phyloP scores from a whole-genome alignment of 2,888 invertebrate genomes.

The Eretmocerus hayati region DNA sequence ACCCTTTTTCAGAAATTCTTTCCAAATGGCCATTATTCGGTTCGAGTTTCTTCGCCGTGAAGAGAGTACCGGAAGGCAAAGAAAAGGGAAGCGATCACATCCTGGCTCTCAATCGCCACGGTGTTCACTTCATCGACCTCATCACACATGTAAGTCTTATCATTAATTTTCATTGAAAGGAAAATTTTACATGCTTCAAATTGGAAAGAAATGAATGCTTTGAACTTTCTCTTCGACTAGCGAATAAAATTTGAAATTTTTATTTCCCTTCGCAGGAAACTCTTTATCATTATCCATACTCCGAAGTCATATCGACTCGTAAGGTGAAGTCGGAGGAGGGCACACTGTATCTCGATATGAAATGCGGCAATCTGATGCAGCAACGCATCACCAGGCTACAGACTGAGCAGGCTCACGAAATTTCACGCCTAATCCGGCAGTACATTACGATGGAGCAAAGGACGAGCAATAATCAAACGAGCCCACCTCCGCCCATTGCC shows the following conservation, averaged over 20 bases:
- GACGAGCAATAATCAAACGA: slow-evolving; percentile 37
- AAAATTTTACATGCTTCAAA: too few species aligned
- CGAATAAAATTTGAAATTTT: slow-evolving; percentile 5
- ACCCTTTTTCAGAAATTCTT: slow-evolving; percentile 66
- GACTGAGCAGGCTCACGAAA: slow-evolving; percentile 96
- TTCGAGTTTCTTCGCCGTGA: slow-evolving; percentile 95
- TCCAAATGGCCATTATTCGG: slow-evolving; percentile 96
- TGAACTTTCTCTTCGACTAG: not conserved
- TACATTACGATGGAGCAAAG: slow-evolving; percentile 88
- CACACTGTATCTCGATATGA: slow-evolving; percentile 89
- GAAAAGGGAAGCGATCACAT: slow-evolving; percentile 67
- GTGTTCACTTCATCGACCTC: slow-evolving; percentile 88
- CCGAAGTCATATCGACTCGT: slow-evolving; percentile 91
- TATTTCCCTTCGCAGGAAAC: slow-evolving; percentile 58
- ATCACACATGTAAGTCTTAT: slow-evolving; percentile 67
- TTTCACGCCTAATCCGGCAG: slow-evolving; percentile 90
- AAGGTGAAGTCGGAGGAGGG: slow-evolving; percentile 89
- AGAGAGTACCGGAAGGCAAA: slow-evolving; percentile 66
- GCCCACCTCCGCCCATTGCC: slow-evolving; percentile 29
- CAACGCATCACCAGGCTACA: slow-evolving; percentile 91
- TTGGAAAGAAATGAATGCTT: not conserved
- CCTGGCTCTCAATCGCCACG: slow-evolving; percentile 86
- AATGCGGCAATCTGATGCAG: slow-evolving; percentile 92
- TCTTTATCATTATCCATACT: slow-evolving; percentile 86
- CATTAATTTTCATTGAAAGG: too few species aligned